Evolutionary conservation across 2,113 vertebrate species (phyloP).

Genomic region (Neodon shergylaensis): DNA sequence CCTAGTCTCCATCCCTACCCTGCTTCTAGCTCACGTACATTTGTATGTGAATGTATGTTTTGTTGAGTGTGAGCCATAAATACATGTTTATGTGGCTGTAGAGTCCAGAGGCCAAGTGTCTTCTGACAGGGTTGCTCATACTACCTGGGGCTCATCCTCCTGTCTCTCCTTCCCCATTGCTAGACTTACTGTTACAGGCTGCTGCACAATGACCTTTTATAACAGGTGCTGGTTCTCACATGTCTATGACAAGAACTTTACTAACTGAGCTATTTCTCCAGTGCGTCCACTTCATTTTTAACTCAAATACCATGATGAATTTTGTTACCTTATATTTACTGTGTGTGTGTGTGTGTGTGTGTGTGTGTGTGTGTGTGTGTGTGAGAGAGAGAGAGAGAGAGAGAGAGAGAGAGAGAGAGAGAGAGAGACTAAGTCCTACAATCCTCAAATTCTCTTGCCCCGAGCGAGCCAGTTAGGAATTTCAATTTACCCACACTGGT

Average conservation of each 20-base stretch:
- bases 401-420: too few relatives aligned
- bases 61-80: not conserved
- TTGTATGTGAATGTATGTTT: not conserved
- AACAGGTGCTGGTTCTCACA: too few relatives aligned
- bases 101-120: not conserved
- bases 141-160: accelerated
- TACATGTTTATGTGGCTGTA: not conserved
- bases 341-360: not conserved
- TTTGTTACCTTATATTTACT: not conserved
- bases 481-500: not conserved
- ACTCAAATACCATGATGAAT: not conserved
- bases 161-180: not conserved
- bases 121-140: not conserved
- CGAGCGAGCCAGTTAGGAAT: not conserved
- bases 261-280: not conserved
- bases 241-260: not conserved
- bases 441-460: not conserved
- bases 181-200: too few relatives aligned
- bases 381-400: too few relatives aligned
- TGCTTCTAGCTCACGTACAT: not conserved
- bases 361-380: not conserved
- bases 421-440: not conserved
- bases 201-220: not conserved
- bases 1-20: not conserved
- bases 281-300: not conserved